These are phyloP conservation scores for Brevimyrus niger DNA, from an alignment of 2,113 vertebrate species.

Conservation along the genomic window DNA sequence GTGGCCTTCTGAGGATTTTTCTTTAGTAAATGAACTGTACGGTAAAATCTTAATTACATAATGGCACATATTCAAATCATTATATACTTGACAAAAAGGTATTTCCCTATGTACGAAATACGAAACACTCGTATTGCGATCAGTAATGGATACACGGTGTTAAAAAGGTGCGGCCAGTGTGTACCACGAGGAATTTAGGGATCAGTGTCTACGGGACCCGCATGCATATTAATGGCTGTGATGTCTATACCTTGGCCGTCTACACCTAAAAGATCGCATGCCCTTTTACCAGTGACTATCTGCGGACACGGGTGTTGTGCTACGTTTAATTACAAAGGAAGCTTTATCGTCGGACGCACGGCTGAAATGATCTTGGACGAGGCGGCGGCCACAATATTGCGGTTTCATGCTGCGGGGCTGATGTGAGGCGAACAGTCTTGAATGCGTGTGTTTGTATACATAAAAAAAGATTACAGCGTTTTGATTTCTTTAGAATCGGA, in stretches of 20 bases:
- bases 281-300: neutral
- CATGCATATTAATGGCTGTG: neutral
- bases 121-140: neutral
- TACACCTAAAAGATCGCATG: neutral
- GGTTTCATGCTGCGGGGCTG: constrained; percentile 22
- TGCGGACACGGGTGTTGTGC: neutral
- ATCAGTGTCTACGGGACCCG: neutral
- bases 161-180: neutral
- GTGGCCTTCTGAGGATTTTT: neutral
- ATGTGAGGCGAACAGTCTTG: constrained; percentile 14
- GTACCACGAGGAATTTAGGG: neutral
- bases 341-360: neutral
- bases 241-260: neutral
- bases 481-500: constrained; percentile 26
- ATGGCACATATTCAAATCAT: neutral
- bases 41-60: neutral
- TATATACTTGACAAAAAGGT: neutral
- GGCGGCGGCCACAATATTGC: constrained; percentile 26
- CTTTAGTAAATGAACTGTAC: neutral
- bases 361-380: constrained; percentile 19
- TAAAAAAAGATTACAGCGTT: constrained; percentile 52
- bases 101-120: neutral
- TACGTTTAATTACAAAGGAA: constrained; percentile 16
- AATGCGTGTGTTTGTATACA: constrained; percentile 34
- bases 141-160: neutral